These are phyloP conservation scores for Plutomurus gul DNA, from an alignment of 1,140 invertebrate species.

Conservation along the genomic window DNA sequence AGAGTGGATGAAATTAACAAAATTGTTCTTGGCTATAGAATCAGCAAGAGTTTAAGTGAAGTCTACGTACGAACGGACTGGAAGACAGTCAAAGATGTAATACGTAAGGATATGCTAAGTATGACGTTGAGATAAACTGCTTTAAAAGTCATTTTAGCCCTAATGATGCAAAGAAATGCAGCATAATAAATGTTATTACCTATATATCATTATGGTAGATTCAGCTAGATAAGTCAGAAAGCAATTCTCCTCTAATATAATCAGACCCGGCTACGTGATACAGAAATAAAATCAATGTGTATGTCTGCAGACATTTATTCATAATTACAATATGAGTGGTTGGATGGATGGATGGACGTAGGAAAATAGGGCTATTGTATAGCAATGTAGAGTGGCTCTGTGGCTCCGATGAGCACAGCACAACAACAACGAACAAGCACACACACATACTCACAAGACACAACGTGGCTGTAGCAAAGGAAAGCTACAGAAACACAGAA, in stretches of 20 bases:
- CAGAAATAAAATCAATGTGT: conserved; percentile 35
- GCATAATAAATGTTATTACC: conserved; percentile 34
- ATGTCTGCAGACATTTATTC: conserved; percentile 17
- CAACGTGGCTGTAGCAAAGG: too few relatives aligned
- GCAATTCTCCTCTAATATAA: background rate
- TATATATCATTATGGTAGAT: conserved; percentile 24
- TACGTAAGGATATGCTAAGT: background rate
- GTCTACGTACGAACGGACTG: too few relatives aligned
- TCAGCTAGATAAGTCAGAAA: conserved; percentile 17
- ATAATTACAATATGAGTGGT: background rate
- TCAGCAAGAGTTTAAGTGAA: too few relatives aligned
- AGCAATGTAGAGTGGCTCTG: background rate
- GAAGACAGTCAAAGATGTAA: too few relatives aligned
- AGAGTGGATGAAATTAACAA: too few relatives aligned
- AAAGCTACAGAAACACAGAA: background rate
- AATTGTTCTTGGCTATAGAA: too few relatives aligned
- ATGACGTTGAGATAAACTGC: conserved; percentile 15
- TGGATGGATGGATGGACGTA: background rate
- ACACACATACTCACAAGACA: too few relatives aligned
- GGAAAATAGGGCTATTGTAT: background rate
- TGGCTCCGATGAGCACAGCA: background rate
- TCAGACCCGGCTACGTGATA: background rate
- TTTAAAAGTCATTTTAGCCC: conserved; percentile 21
- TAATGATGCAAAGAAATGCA: conserved; percentile 18
- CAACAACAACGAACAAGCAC: background rate